Conservation (phyloP, 2,888 invertebrate species). For the Epinotia demarniana region DNA sequence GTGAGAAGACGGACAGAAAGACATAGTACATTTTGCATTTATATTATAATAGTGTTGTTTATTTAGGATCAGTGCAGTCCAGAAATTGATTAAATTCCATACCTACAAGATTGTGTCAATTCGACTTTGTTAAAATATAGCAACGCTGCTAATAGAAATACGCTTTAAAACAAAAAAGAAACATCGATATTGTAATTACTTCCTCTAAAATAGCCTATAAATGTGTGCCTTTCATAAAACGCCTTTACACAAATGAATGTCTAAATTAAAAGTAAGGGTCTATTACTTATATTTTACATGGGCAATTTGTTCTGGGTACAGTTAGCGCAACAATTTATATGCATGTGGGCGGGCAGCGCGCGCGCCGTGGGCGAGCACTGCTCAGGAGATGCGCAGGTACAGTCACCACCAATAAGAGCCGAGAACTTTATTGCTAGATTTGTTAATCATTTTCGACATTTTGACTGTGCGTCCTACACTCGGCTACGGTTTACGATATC, state of each 20-base stretch:
- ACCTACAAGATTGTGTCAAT: too few relatives aligned
- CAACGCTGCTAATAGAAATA: neutral
- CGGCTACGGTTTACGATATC: slow-evolving; percentile 67
- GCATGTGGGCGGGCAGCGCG: slow-evolving; percentile 75
- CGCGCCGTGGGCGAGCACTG: slow-evolving; percentile 72
- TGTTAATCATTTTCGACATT: slow-evolving; percentile 19
- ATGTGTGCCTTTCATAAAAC: slow-evolving; percentile 18
- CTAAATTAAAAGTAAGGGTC: slow-evolving; percentile 66
- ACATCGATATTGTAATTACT: slow-evolving; percentile 7
- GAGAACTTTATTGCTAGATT: slow-evolving; percentile 3
- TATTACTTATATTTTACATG: slow-evolving; percentile 59
- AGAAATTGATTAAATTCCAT: too few relatives aligned
- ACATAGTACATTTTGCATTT: too few relatives aligned
- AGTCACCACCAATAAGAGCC: neutral
- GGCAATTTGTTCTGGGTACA: slow-evolving; percentile 77
- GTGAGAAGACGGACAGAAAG: too few relatives aligned
- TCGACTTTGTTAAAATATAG: neutral
- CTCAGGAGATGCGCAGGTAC: slow-evolving; percentile 69
- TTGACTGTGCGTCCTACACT: slow-evolving; percentile 61
- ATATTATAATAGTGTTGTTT: too few relatives aligned
- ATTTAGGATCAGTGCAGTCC: too few relatives aligned
- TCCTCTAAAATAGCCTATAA: slow-evolving; percentile 14
- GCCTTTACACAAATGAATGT: slow-evolving; percentile 50
- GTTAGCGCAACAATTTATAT: slow-evolving; percentile 77
- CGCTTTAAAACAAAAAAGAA: neutral